These are phyloP conservation scores for Pocota personata DNA, from an alignment of 2,888 invertebrate species.

Conservation along the genomic window DNA sequence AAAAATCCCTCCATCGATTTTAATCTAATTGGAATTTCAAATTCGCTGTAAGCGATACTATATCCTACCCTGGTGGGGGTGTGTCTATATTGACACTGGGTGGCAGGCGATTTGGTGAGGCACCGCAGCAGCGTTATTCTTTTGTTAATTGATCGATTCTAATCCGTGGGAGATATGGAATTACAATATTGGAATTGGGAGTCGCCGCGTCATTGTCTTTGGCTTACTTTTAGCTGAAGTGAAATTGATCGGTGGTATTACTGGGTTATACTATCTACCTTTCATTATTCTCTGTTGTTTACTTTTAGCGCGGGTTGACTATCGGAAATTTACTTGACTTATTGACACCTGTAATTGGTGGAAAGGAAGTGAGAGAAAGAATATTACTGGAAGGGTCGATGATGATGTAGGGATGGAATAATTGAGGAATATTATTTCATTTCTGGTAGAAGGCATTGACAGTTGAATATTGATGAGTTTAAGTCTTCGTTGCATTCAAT, in stretches of 20 bases:
- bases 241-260: constrained; percentile 67
- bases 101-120: neutral
- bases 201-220: constrained; percentile 33
- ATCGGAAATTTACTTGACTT: constrained; percentile 33
- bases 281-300: constrained; percentile 56
- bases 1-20: constrained; percentile 67
- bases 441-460: neutral
- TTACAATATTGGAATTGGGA: constrained; percentile 61
- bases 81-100: constrained; percentile 19
- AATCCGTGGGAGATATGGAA: constrained; percentile 61
- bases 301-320: neutral
- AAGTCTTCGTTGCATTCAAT: neutral
- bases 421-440: neutral
- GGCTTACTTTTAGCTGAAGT: constrained; percentile 36
- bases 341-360: constrained; percentile 52
- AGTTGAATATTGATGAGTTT: constrained; percentile 30
- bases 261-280: constrained; percentile 68
- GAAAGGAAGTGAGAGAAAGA: neutral
- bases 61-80: neutral
- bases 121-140: constrained; percentile 55
- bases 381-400: neutral
- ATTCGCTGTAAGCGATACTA: constrained; percentile 68
- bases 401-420: constrained; percentile 3
- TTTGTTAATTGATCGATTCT: constrained; percentile 72
- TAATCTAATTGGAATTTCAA: constrained; percentile 73